A percentile compares a stretch with the other conserved stretches of the same genome.
These are phyloP conservation scores for Coccyzus lansbergi DNA, from an alignment of 2,797 vertebrate species.

Conservation along the genomic window DNA sequence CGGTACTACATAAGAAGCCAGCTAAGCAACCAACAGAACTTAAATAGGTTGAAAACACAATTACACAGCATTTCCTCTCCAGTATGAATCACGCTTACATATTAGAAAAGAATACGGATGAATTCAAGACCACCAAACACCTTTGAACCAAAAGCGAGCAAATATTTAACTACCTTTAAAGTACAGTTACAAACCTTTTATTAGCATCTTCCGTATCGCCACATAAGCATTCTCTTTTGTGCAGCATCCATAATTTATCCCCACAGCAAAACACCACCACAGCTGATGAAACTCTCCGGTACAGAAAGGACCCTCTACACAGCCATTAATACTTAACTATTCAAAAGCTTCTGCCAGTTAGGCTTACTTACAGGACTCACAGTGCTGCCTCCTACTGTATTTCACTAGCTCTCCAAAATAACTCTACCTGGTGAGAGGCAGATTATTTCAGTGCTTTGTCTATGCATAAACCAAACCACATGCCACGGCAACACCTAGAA, in stretches of 20 bases:
- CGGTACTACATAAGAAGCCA: not conserved
- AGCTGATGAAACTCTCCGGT: conserved; percentile 3
- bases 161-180: conserved; percentile 45
- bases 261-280: not conserved
- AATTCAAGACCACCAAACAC: not conserved
- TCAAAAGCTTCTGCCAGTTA: not conserved
- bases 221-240: not conserved
- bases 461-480: conserved; percentile 57
- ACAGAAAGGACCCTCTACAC: conserved; percentile 4
- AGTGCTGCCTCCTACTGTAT: conserved; percentile 29
- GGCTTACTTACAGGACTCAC: conserved; percentile 11
- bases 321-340: not conserved
- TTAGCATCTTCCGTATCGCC: conserved; percentile 30
- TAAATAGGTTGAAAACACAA: not conserved
- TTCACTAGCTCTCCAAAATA: conserved; percentile 43
- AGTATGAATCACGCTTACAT: not conserved
- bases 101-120: not conserved
- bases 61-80: not conserved
- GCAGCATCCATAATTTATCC: conserved; percentile 40
- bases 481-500: conserved; percentile 75
- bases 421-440: conserved; percentile 40
- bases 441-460: conserved; percentile 32
- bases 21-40: not conserved
- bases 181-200: conserved; percentile 49
- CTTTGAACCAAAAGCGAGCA: conserved; percentile 10